Evolutionary conservation across 35 echinoderm and acorn worm genomes (phyloP).

Genomic region (Anneissia japonica): DNA sequence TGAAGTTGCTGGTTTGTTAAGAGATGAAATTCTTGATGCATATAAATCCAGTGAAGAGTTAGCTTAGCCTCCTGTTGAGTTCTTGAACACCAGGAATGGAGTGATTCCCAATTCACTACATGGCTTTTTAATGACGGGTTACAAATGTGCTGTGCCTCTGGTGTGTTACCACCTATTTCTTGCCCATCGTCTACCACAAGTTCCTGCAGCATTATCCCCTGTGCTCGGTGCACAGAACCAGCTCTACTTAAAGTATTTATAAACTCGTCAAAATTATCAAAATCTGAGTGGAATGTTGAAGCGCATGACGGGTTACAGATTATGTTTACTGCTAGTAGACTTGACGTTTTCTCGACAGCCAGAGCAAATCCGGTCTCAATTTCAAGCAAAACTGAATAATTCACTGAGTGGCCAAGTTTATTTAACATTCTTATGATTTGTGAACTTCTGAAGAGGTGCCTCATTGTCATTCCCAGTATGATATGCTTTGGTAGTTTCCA

Average conservation of each 20-base stretch:
- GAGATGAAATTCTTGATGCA: no score
- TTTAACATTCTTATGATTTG: background rate
- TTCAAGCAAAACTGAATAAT: no score
- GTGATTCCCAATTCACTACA: no score
- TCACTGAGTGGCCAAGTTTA: background rate
- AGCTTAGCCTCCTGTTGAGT: no score
- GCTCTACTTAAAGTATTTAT: background rate
- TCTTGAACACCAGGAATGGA: no score
- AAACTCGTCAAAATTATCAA: conserved; percentile 55
- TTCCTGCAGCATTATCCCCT: conserved; percentile 73
- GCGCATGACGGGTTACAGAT: conserved; percentile 6
- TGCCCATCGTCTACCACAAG: background rate
- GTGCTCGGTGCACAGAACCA: conserved; percentile 40
- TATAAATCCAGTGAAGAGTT: no score
- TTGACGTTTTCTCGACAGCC: no score
- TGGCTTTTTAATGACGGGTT: background rate
- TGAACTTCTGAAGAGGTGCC: background rate
- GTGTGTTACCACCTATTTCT: background rate
- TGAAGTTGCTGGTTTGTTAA: no score
- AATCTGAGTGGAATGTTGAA: conserved; percentile 55
- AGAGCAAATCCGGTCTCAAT: no score
- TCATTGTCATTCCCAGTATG: no score
- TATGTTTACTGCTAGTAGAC: background rate
- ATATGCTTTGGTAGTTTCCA: background rate
- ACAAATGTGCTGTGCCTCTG: background rate